phyloP scores from a whole-genome alignment of 2,797 vertebrate genomes.

The Tarsius wallacei region DNA sequence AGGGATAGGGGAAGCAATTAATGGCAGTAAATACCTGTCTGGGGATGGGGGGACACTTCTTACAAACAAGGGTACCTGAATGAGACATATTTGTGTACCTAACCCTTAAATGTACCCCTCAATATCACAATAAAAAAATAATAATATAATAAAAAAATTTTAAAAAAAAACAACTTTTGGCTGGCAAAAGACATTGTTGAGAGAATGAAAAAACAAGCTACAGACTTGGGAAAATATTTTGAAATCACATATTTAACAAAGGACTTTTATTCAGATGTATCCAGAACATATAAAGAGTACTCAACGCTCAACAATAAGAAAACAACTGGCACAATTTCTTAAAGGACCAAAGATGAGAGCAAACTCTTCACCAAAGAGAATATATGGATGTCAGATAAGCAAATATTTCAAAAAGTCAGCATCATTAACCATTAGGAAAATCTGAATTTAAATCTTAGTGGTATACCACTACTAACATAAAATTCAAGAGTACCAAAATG shows the following conservation, averaged over 20 bases:
- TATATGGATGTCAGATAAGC: not conserved
- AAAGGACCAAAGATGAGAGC: not conserved
- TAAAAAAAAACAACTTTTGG: too few relatives aligned
- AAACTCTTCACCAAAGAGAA: not conserved
- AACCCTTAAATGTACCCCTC: too few relatives aligned
- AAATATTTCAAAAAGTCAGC: not conserved
- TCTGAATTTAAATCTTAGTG: not conserved
- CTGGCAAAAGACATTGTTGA: constrained; percentile 9
- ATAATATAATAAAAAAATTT: too few relatives aligned
- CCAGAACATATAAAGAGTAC: constrained; percentile 4
- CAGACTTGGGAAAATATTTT: constrained; percentile 38
- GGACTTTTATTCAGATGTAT: constrained; percentile 6
- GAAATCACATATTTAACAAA: constrained; percentile 53
- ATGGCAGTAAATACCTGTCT: too few relatives aligned
- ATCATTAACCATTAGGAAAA: not conserved
- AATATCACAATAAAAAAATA: too few relatives aligned
- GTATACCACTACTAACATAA: not conserved
- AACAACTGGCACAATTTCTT: not conserved
- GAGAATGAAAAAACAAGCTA: constrained; percentile 3
- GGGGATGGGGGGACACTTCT: too few relatives aligned
- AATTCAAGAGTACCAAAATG: not conserved
- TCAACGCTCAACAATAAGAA: not conserved
- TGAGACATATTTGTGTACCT: too few relatives aligned
- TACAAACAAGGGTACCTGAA: too few relatives aligned
- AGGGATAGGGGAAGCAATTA: too few relatives aligned